Conservation (phyloP, 2,797 vertebrate species). For the Cossypha caffra region DNA sequence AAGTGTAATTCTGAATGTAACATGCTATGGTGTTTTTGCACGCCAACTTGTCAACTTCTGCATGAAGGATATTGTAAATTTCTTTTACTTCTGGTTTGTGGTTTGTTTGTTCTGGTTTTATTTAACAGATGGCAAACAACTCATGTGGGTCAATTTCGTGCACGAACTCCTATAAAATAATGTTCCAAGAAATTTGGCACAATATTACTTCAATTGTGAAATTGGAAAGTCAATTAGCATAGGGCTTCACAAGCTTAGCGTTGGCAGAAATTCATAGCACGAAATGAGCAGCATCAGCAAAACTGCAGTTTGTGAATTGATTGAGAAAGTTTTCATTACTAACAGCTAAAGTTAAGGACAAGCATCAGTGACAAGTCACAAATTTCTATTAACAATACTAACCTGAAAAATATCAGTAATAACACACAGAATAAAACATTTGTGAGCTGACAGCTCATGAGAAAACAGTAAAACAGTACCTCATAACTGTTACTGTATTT, state of each 20-base stretch:
- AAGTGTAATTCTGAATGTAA: neutral
- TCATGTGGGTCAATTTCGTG: neutral
- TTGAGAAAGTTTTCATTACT: constrained; percentile 37
- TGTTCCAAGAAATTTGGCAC: neutral
- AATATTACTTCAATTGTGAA: constrained; percentile 26
- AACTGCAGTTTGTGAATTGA: constrained; percentile 14
- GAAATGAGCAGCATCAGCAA: constrained; percentile 16
- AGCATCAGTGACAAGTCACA: neutral
- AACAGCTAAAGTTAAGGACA: constrained; percentile 19
- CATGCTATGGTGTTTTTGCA: neutral
- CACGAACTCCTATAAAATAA: neutral
- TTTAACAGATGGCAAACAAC: neutral
- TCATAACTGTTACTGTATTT: neutral
- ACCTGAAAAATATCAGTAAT: constrained; percentile 9
- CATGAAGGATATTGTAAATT: neutral
- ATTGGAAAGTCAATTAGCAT: constrained; percentile 27
- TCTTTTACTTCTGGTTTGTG: neutral
- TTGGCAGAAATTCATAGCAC: neutral
- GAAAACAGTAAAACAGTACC: neutral
- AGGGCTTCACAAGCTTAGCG: neutral
- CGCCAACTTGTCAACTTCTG: neutral
- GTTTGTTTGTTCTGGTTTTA: neutral
- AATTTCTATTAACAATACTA: neutral
- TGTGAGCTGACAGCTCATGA: neutral
- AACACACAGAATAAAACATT: neutral